These are phyloP conservation scores for Apotomis betuletana DNA, from an alignment of 2,888 invertebrate species.

Conservation along the genomic window DNA sequence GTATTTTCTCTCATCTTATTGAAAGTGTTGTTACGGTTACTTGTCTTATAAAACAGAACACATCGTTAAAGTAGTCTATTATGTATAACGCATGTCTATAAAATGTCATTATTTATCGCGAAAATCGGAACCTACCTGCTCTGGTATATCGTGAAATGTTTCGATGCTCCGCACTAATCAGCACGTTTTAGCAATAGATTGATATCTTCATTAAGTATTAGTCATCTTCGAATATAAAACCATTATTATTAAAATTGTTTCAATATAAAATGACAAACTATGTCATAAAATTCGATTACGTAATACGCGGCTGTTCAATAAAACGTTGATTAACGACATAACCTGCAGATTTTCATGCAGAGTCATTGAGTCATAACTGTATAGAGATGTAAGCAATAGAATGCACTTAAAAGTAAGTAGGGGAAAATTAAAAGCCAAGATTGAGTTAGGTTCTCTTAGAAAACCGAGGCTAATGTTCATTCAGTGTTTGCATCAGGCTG, in stretches of 20 bases:
- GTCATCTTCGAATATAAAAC: background rate
- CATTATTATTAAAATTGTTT: background rate
- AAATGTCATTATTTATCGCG: no score
- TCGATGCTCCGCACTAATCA: conserved; percentile 7
- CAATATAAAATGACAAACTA: conserved; percentile 21
- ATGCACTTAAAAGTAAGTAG: conserved; percentile 14
- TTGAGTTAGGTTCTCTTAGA: conserved; percentile 59
- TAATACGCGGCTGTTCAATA: conserved; percentile 8
- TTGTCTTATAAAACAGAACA: no score
- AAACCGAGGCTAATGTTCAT: conserved; percentile 67
- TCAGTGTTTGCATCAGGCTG: conserved; percentile 68
- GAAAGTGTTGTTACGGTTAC: no score
- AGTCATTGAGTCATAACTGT: background rate
- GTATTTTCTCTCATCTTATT: no score
- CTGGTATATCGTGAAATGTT: no score
- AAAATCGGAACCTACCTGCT: no score
- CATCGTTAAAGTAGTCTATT: no score
- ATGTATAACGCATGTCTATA: no score
- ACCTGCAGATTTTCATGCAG: background rate
- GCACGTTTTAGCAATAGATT: conserved; percentile 6
- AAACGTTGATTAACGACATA: conserved; percentile 15
- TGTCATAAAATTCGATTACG: conserved; percentile 26
- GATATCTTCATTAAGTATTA: conserved; percentile 18
- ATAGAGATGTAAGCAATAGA: conserved; percentile 10
- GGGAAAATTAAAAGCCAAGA: conserved; percentile 42